phyloP scores from a whole-genome alignment of 1,140 invertebrate species.

The Lordiphosa mommai region DNA sequence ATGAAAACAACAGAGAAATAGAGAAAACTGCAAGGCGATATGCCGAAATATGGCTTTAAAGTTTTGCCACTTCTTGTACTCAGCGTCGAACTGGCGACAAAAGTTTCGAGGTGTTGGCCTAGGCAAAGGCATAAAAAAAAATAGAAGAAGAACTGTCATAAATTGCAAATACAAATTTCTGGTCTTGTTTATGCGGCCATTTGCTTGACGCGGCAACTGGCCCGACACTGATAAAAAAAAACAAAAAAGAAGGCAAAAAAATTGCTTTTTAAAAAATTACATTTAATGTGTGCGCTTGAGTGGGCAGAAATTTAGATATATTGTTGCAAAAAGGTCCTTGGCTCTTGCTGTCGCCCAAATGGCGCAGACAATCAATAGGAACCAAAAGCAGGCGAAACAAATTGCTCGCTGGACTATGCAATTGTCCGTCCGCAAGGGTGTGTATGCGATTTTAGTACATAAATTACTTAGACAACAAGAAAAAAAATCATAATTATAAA shows the following conservation, averaged over 20 bases:
- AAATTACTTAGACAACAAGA: conserved; percentile 38
- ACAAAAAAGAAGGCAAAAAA: conserved; percentile 30
- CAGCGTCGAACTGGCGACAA: not conserved
- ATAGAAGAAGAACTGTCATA: conserved; percentile 58
- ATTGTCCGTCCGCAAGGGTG: conserved; percentile 28
- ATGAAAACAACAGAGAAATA: conserved; percentile 1
- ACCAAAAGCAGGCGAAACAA: conserved; percentile 55
- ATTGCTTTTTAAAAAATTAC: conserved; percentile 74
- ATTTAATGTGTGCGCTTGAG: conserved; percentile 72
- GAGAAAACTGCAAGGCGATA: conserved; percentile 49
- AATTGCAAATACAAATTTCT: conserved; percentile 64
- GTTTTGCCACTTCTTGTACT: conserved; percentile 6
- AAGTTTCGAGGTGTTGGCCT: conserved; percentile 8
- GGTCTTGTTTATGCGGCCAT: conserved; percentile 48
- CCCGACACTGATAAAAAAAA: conserved; percentile 49
- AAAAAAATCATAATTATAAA: conserved; percentile 59
- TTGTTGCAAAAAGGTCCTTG: conserved; percentile 57
- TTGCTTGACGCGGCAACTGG: conserved; percentile 47
- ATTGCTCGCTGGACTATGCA: conserved; percentile 67
- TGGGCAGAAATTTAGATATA: conserved; percentile 66
- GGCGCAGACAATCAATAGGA: conserved; percentile 64
- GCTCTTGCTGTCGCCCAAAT: conserved; percentile 53
- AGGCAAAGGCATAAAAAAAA: conserved; percentile 5
- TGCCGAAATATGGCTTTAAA: conserved; percentile 50
- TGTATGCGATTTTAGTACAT: not conserved